phyloP scores from a whole-genome alignment of 2,113 vertebrate genomes.

The Ploceus nigricollis region DNA sequence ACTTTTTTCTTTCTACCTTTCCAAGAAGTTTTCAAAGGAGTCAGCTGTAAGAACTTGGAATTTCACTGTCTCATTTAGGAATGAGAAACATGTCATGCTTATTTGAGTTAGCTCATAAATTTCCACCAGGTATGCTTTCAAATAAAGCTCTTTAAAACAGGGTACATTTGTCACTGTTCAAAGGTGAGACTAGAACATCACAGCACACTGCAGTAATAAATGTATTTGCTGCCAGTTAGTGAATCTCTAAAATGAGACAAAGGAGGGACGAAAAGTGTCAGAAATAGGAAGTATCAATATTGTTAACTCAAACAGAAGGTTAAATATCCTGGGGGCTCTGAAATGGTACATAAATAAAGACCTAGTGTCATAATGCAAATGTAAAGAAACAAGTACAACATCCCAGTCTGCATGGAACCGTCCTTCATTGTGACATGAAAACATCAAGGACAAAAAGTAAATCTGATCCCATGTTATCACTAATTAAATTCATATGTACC shows the following conservation, averaged over 20 bases:
- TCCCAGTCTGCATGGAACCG: not conserved
- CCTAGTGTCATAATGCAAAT: not conserved
- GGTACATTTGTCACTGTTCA: not conserved
- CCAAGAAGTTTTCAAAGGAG: not conserved
- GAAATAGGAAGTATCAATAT: slow-evolving; percentile 30
- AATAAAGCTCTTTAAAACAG: not conserved
- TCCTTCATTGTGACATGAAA: not conserved
- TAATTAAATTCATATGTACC: not conserved
- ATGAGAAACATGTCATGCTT: not conserved
- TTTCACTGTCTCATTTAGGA: not conserved
- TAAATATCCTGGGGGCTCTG: not conserved
- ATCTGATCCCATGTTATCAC: not conserved
- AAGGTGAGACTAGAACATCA: not conserved
- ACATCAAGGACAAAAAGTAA: not conserved
- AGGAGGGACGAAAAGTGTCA: not conserved
- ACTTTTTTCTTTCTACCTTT: not conserved
- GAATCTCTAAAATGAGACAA: slow-evolving; percentile 5
- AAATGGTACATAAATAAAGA: not conserved
- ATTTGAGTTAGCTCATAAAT: not conserved
- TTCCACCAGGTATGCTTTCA: not conserved
- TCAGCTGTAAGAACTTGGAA: not conserved
- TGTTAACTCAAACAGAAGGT: slow-evolving; percentile 36
- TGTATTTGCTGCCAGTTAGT: not conserved
- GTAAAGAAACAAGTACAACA: not conserved
- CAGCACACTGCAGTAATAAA: not conserved